A percentile compares a stretch with the other conserved stretches of the same genome.
Conservation (phyloP, 2,797 vertebrate genomes). For the Champsocephalus esox region DNA sequence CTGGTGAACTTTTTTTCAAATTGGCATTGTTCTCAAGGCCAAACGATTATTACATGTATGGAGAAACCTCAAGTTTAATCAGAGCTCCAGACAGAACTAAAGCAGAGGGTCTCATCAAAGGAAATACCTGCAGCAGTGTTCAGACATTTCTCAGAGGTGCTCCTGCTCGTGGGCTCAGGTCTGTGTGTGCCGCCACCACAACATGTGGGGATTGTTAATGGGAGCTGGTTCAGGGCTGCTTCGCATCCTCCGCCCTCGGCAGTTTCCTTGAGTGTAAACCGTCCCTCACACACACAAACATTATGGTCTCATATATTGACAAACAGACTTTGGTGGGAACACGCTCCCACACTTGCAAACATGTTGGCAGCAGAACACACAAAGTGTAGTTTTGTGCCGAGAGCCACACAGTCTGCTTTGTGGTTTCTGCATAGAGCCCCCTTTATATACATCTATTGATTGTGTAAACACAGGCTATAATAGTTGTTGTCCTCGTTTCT, state of each 20-base stretch:
- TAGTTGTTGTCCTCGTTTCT: slow-evolving; percentile 55
- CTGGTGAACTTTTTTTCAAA: background rate
- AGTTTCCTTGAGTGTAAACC: slow-evolving; percentile 67
- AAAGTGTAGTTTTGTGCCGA: slow-evolving; percentile 39
- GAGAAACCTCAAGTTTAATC: background rate
- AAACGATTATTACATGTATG: background rate
- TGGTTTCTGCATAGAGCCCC: slow-evolving; percentile 44
- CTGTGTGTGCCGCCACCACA: slow-evolving; percentile 63
- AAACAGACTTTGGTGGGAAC: slow-evolving; percentile 66
- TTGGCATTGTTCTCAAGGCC: background rate
- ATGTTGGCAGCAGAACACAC: slow-evolving; percentile 71
- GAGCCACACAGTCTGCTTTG: slow-evolving; percentile 43
- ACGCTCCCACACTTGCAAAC: slow-evolving; percentile 43
- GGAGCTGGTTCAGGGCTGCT: slow-evolving; percentile 63
- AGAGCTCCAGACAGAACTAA: background rate
- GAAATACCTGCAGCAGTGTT: slow-evolving; percentile 32
- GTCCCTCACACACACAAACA: slow-evolving; percentile 65
- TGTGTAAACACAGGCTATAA: slow-evolving; percentile 46
- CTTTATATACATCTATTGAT: slow-evolving; percentile 50
- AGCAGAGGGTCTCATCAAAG: slow-evolving; percentile 8
- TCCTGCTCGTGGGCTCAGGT: slow-evolving; percentile 37
- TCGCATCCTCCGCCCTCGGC: slow-evolving; percentile 72
- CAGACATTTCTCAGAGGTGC: slow-evolving; percentile 51
- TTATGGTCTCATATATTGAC: slow-evolving; percentile 74
- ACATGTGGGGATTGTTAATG: slow-evolving; percentile 81